phyloP scores from a whole-genome alignment of 2,113 vertebrate species.

The Progne subis region DNA sequence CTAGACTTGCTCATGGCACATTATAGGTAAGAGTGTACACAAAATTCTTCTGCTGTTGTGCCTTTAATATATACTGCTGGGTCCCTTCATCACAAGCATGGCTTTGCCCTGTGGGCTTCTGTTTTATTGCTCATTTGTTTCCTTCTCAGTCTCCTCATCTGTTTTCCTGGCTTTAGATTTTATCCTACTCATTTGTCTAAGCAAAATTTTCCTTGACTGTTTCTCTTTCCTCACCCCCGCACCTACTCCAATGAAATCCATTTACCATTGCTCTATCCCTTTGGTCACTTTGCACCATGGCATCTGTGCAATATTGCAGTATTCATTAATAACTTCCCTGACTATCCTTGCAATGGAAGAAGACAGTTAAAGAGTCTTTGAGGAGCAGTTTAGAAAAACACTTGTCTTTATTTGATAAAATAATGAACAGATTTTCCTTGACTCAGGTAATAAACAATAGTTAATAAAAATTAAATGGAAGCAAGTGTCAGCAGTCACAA shows the following conservation, averaged over 20 bases:
- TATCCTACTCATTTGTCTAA: slow-evolving; percentile 64
- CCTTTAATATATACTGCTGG: slow-evolving; percentile 35
- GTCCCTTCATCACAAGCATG: background rate
- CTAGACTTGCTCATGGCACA: background rate
- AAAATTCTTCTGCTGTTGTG: background rate
- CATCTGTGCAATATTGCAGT: background rate
- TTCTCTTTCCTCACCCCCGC: background rate
- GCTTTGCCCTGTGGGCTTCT: slow-evolving; percentile 19
- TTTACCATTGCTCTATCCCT: slow-evolving; percentile 6
- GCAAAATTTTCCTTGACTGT: slow-evolving; percentile 51
- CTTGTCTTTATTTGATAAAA: background rate
- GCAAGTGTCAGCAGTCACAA: background rate
- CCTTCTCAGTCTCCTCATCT: slow-evolving; percentile 53
- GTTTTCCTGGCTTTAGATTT: slow-evolving; percentile 62
- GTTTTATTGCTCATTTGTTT: slow-evolving; percentile 62
- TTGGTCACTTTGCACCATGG: slow-evolving; percentile 52
- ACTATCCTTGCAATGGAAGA: background rate
- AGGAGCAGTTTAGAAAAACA: background rate
- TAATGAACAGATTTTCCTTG: slow-evolving; percentile 26
- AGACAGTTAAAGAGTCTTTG: background rate
- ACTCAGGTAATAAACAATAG: slow-evolving; percentile 19
- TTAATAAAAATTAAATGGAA: slow-evolving; percentile 54
- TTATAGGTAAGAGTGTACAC: background rate
- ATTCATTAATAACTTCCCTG: slow-evolving; percentile 40
- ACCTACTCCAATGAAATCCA: background rate